These are phyloP conservation scores for Desmodus rotundus DNA, from an alignment of 2,113 vertebrate species.

Conservation along the genomic window DNA sequence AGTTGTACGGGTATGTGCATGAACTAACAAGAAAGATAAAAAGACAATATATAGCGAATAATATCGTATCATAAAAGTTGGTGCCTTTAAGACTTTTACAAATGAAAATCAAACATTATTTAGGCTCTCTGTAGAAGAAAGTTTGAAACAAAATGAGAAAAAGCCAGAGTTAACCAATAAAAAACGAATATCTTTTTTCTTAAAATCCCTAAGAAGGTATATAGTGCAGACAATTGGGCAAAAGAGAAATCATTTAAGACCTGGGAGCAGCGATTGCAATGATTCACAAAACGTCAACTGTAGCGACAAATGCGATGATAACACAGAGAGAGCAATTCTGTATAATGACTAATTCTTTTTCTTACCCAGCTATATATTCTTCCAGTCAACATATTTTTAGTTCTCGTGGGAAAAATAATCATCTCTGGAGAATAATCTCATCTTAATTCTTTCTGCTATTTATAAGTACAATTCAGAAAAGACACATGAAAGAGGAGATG, in stretches of 20 bases:
- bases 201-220: background rate
- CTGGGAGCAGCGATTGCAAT: background rate
- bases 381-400: conserved; percentile 50
- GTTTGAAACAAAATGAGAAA: conserved; percentile 6
- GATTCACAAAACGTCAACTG: background rate
- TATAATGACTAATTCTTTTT: conserved; percentile 19
- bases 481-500: background rate
- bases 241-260: conserved; percentile 9
- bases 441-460: conserved; percentile 20
- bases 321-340: background rate
- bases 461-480: conserved; percentile 32
- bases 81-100: conserved; percentile 4
- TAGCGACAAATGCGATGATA: background rate
- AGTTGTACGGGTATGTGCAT: background rate
- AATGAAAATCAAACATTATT: conserved; percentile 35
- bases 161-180: background rate
- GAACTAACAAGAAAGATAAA: conserved; percentile 33
- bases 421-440: conserved; percentile 29
- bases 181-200: conserved; percentile 15
- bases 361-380: background rate
- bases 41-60: background rate
- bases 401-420: conserved; percentile 30
- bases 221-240: background rate
- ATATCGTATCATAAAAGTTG: background rate
- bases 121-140: conserved; percentile 18